Conservation (phyloP, 2,113 vertebrate species). For the rabbit (Oryctolagus cuniculus) region mOryCun1.1 NC_091432.1:147344001-147344500, state of each 20-base stretch:
- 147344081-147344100: not conserved
- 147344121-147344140: not conserved
- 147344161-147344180: not conserved
- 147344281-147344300: conserved; percentile 38
- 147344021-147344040: not conserved
- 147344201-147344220: not conserved
- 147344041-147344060: not conserved
- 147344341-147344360: conserved; percentile 14
- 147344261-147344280: conserved; percentile 1
- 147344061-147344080: not conserved
- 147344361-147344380: conserved; percentile 57
- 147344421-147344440: conserved; percentile 67
- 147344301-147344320: not conserved
- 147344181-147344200: not conserved
- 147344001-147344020: not conserved
- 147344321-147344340: not conserved
- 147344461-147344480: conserved; percentile 49
- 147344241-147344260: not conserved
- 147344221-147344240: not conserved
- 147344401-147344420: conserved; percentile 65
- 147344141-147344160: not conserved
- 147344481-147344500: conserved; percentile 61
- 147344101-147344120: not conserved
- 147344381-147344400: conserved; percentile 67
- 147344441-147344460: conserved; percentile 65